Base-by-base conservation (phyloP, 2,888 invertebrate species). In the Elgonia sp. region DNA sequence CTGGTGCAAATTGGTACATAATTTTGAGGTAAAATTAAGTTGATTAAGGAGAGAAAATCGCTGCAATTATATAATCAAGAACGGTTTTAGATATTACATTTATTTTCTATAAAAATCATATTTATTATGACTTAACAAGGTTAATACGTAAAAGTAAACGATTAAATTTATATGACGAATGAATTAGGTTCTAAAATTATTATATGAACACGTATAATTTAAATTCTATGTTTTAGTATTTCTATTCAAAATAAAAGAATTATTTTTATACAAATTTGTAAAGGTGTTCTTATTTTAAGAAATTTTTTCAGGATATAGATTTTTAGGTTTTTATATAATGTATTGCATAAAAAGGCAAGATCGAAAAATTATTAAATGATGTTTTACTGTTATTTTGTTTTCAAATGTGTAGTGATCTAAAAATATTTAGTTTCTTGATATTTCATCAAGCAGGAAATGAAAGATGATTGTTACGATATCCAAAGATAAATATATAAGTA, bases 361-460 rank as follows among this genome's bases (percentile, higher is more conserved):
- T 46, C 12, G 46, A 46, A 46, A 46, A 46, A 14, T 46, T n/a
- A 7, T 16, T 46, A 7, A 46, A 46, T 46, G 46, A 29, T 29
- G 10, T 46, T 46, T 16, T 2, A 10, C 1, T 46, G 60, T 12
- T 16, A 62, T 37, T 39, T 62, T 62, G 39, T 62, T 62, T 39
- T 62, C 16, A 39, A 62, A 37, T 62, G 29, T 37, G 39, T 39
- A 14, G 39, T 16, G 62, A 62, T 70, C 50, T 50, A 53, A 53
- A 70, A 53, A 53, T 53, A 70, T 53, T 1, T 53, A 2, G 16
- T n/a, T n/a, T n/a, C n/a, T n/a, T n/a, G 39, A 20, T 53, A 39
- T 57, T 50, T 72, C 40, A 53, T n/a, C 55, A 39, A 57, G 72
- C 40, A 42, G 65, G 65, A 65, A 65, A 42, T 42, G 65, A 65